These are phyloP conservation scores for Tipula vernalis DNA, from an alignment of 2,888 invertebrate species.

Conservation along the genomic window DNA sequence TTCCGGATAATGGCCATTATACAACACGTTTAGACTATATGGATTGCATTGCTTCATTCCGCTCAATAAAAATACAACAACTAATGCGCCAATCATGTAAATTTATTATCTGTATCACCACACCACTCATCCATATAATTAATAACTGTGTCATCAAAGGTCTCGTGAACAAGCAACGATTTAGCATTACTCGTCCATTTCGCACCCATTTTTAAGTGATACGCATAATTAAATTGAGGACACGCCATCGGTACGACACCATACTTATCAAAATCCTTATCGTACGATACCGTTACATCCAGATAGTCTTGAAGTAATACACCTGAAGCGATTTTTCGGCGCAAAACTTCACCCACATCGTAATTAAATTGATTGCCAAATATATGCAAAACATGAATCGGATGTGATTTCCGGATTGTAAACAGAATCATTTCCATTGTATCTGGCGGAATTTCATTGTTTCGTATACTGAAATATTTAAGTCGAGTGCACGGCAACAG, in stretches of 20 bases:
- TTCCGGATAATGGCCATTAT: too few species aligned
- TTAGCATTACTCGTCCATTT: not conserved
- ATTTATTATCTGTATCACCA: not conserved
- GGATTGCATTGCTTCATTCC: too few species aligned
- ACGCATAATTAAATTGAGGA: not conserved
- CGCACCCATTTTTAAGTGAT: not conserved
- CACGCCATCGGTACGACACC: conserved; percentile 23
- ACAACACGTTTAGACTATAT: too few species aligned
- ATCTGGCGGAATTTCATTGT: conserved; percentile 24
- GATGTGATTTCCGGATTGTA: conserved; percentile 25
- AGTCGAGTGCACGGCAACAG: conserved; percentile 20
- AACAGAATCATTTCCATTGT: conserved; percentile 24
- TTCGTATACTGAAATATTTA: conserved; percentile 23
- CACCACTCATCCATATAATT: not conserved
- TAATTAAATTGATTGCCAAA: conserved; percentile 26
- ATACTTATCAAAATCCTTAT: conserved; percentile 22
- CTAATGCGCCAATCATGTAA: not conserved
- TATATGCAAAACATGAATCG: conserved; percentile 22
- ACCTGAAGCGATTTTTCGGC: conserved; percentile 23
- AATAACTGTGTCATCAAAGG: not conserved
- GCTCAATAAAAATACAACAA: too few species aligned
- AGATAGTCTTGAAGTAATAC: conserved; percentile 22
- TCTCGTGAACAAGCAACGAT: not conserved
- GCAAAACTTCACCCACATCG: conserved; percentile 22
- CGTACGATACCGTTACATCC: conserved; percentile 24